Base-by-base conservation (phyloP, 2,888 invertebrate species). In the Bombylius discolor region DNA sequence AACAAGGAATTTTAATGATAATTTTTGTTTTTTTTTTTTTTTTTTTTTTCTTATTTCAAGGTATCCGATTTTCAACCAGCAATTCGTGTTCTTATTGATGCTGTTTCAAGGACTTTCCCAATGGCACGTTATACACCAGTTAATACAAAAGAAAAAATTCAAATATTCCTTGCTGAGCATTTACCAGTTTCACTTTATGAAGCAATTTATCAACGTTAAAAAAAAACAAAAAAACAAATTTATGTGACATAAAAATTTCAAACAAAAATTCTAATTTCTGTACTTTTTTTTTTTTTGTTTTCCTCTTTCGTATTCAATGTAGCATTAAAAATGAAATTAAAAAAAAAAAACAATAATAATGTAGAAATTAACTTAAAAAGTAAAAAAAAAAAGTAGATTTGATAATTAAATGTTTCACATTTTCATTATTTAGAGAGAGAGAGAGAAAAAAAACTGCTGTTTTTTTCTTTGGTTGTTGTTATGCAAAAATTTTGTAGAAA, bases 71-170 rank as follows among this genome's bases (percentile, higher is more conserved):
- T 89, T 67, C 82, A 84, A 58, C 84, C 87, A 46, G 85, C 89
- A 61, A 79, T 88, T 52, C 82, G 85, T 59, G 82, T 89, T 36
- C 77, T 89, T 61, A 83, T 83, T 59, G 89, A 90, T 70, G 82
- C 88, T 55, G 83, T 88, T 50, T 81, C 83, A 51, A 83, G 89
- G 66, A 88, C 89, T 55, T 90, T 89, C 77, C 90, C 90, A 31
- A 79, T 90, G 74, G 77, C 83, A 32, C 84, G 87, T 73, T 91
- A 91, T 76, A 89, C 89, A 5, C 89, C 90, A 3, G 87, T 91
- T 48, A 85, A 87, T 2, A 81, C 84, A 49, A 77, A 79, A 51
- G 90, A 90, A 73, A 87, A 87, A 68, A 74, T 90, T 52, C 88
- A 89, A 77, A 84, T 87, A 52, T 77, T 89, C 63, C 76, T 89